These are phyloP conservation scores for Strix uralensis DNA, from an alignment of 2,113 vertebrate genomes.

Conservation along the genomic window DNA sequence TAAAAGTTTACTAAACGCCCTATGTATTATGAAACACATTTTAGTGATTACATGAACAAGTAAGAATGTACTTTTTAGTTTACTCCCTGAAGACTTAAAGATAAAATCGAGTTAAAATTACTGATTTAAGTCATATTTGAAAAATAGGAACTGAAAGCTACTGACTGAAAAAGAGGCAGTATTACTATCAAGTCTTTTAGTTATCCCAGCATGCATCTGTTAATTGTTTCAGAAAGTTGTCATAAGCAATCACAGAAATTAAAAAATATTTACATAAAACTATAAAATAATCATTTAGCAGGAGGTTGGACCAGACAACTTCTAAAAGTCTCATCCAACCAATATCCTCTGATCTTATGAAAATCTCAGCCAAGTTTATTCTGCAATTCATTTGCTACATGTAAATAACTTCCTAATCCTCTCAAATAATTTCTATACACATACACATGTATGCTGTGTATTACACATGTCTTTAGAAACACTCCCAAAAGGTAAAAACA, in stretches of 20 bases:
- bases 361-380: background rate
- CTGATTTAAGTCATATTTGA: background rate
- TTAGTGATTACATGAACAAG: background rate
- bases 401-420: background rate
- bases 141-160: background rate
- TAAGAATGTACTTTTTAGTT: background rate
- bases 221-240: background rate
- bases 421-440: background rate
- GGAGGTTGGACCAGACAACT: background rate
- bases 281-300: background rate
- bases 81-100: background rate
- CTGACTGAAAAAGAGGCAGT: background rate
- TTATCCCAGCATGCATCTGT: background rate
- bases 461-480: background rate
- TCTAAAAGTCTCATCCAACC: background rate
- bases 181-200: background rate
- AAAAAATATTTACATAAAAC: background rate
- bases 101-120: background rate
- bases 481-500: background rate
- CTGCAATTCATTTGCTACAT: background rate
- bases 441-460: background rate
- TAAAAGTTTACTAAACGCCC: background rate
- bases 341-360: background rate
- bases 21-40: background rate
- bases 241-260: background rate